These are phyloP conservation scores for Leptinotarsa undecemlineata DNA, from an alignment of 1,140 invertebrate genomes.

Conservation along the genomic window DNA sequence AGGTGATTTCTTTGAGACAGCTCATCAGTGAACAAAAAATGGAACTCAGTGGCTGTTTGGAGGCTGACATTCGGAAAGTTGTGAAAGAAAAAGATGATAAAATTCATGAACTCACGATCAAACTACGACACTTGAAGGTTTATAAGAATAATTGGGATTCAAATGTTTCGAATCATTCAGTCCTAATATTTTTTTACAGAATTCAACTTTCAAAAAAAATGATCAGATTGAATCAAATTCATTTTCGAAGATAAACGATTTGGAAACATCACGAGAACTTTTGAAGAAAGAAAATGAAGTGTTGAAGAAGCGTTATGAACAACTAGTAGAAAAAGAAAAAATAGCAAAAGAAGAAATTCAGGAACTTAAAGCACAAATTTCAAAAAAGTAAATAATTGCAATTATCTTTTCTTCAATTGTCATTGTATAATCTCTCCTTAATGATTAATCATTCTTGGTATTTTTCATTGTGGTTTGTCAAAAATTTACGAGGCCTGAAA, in stretches of 20 bases:
- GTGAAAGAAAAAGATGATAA: conserved; percentile 58
- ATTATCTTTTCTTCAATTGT: too few relatives aligned
- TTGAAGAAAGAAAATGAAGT: conserved; percentile 47
- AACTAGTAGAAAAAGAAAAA: conserved; percentile 45
- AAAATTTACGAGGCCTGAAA: too few relatives aligned
- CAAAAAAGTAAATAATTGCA: conserved; percentile 41
- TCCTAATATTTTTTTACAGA: conserved; percentile 10
- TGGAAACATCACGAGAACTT: conserved; percentile 14
- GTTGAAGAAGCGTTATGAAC: conserved; percentile 48
- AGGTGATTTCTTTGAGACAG: conserved; percentile 51
- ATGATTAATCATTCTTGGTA: too few relatives aligned
- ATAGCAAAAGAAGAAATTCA: conserved; percentile 53
- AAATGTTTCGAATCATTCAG: neutral
- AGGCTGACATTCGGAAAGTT: conserved; percentile 55
- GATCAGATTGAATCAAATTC: conserved; percentile 21
- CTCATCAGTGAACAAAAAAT: conserved; percentile 54
- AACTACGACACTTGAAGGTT: conserved; percentile 48
- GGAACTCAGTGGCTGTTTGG: conserved; percentile 49
- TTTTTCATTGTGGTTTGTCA: too few relatives aligned
- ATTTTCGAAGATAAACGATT: conserved; percentile 9
- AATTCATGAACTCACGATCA: conserved; percentile 55
- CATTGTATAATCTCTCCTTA: too few relatives aligned
- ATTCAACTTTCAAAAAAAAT: neutral
- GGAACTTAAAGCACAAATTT: conserved; percentile 51
- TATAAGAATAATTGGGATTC: neutral